These are phyloP conservation scores for Phortica okadai DNA, from an alignment of 2,888 invertebrate genomes.

Conservation along the genomic window DNA sequence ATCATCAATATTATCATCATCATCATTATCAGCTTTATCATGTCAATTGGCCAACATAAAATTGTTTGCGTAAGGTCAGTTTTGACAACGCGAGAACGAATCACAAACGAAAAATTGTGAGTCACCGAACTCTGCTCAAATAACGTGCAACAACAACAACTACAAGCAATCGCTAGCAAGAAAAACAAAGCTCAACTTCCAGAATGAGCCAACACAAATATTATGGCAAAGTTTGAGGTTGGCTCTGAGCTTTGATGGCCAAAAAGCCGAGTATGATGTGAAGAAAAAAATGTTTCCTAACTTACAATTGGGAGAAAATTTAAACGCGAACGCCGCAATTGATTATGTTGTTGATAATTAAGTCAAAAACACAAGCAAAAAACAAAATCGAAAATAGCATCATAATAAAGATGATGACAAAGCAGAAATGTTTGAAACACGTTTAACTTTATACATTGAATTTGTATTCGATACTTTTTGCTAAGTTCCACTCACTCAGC, in stretches of 20 bases:
- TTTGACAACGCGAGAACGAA: neutral
- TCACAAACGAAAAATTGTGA: neutral
- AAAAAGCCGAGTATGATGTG: too few species aligned
- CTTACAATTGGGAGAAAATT: slow-evolving; percentile 35
- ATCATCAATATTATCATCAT: neutral
- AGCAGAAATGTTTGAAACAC: neutral
- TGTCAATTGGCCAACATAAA: slow-evolving; percentile 41
- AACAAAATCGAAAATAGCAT: neutral
- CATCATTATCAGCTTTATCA: neutral
- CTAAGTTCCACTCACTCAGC: neutral
- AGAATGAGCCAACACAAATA: neutral
- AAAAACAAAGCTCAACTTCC: slow-evolving; percentile 11
- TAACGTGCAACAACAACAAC: neutral
- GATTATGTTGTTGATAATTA: slow-evolving; percentile 21
- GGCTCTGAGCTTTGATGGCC: too few species aligned
- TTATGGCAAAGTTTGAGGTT: neutral
- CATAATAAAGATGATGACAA: neutral
- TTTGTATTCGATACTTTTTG: neutral
- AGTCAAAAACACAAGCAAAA: neutral
- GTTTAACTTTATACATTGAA: neutral
- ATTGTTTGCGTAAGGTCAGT: slow-evolving; percentile 64
- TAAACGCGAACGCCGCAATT: slow-evolving; percentile 42
- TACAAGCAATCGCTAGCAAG: slow-evolving; percentile 5
- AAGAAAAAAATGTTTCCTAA: too few species aligned
- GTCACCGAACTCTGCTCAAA: slow-evolving; percentile 23